phyloP scores from a whole-genome alignment of 2,797 vertebrate species.

The Rhodeus uyekii region DNA sequence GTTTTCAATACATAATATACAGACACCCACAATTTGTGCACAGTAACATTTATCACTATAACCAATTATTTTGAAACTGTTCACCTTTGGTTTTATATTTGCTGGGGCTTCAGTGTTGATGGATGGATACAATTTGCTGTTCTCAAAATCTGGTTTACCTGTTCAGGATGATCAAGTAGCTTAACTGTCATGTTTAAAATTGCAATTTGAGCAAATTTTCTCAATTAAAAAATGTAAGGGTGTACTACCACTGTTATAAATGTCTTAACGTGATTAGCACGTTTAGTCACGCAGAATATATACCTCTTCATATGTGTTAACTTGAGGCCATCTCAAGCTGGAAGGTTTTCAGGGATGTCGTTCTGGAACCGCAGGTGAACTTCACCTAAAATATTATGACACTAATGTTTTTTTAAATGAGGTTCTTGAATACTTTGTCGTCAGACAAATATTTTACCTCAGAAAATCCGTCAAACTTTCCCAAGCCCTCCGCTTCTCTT shows the following conservation, averaged over 20 bases:
- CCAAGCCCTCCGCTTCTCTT: not conserved
- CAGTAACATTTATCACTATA: not conserved
- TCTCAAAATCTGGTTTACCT: not conserved
- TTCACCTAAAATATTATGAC: not conserved
- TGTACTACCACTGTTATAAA: not conserved
- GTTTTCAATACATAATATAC: not conserved
- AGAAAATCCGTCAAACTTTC: not conserved
- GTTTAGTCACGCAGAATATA: not conserved
- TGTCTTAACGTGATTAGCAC: not conserved
- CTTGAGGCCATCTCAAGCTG: not conserved
- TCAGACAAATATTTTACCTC: not conserved
- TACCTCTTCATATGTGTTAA: not conserved
- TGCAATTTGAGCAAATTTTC: not conserved
- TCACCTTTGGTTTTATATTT: not conserved
- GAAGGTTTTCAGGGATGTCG: not conserved
- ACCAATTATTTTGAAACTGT: not conserved
- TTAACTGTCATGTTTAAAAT: not conserved
- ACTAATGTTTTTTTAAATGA: not conserved
- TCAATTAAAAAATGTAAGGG: not conserved
- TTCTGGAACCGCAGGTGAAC: not conserved
- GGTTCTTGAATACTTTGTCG: not conserved
- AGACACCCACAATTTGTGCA: not conserved
- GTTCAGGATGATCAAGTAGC: not conserved
- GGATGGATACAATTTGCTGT: not conserved
- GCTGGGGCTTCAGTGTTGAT: not conserved